These are phyloP conservation scores for Octopus sinensis DNA, from an alignment of 1,140 invertebrate genomes.

Conservation along the genomic window DNA sequence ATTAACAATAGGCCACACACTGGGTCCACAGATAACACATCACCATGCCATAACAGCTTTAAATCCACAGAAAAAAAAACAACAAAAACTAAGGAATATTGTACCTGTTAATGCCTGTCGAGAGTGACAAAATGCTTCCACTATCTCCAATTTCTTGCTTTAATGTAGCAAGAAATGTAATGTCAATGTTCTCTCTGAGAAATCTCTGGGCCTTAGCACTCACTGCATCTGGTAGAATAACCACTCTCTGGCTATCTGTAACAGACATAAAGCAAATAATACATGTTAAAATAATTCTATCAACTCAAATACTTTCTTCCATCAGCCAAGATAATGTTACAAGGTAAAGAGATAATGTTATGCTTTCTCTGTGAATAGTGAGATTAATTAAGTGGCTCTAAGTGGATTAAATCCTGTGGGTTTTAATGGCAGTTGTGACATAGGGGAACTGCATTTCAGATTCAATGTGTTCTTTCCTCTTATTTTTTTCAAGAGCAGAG, in stretches of 20 bases:
- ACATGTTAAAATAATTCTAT: no score
- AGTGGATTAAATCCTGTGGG: no score
- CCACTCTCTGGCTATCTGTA: constrained; percentile 33
- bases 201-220: constrained; percentile 31
- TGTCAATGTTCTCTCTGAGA: constrained; percentile 37
- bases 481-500: no score
- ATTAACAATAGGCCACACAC: not conserved
- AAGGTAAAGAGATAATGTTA: no score
- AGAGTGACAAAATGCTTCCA: constrained; percentile 44
- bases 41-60: not conserved
- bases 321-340: no score
- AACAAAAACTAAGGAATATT: not conserved
- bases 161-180: constrained; percentile 45
- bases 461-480: no score
- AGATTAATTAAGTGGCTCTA: no score
- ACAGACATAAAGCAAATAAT: constrained; percentile 18
- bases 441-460: no score
- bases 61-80: not conserved
- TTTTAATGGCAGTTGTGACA: no score
- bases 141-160: constrained; percentile 43
- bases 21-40: not conserved
- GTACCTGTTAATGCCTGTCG: constrained; percentile 39
- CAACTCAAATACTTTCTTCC: no score
- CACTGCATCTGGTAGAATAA: constrained; percentile 32
- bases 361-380: no score